Evolutionary conservation across 1,140 invertebrate genomes (phyloP).

Genomic region (Drosophila miranda): DNA sequence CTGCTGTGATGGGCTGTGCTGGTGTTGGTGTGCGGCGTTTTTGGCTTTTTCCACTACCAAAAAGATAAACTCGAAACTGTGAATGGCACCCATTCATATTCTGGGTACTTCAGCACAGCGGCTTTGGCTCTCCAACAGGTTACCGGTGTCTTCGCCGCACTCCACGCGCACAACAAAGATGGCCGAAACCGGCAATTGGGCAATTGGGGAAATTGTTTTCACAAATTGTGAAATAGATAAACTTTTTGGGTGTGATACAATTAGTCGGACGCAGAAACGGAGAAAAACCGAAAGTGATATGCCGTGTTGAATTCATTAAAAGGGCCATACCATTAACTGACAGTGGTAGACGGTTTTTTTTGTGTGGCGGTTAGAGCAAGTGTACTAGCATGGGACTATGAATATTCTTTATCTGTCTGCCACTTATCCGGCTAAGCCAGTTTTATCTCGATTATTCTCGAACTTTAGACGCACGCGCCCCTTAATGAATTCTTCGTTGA

Average conservation of each 20-base stretch:
- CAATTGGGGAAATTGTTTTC: conserved; percentile 30
- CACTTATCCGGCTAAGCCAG: conserved; percentile 30
- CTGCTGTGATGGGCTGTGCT: conserved; percentile 21
- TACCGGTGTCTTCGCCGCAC: conserved; percentile 35
- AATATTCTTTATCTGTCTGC: conserved; percentile 30
- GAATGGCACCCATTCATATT: conserved; percentile 68
- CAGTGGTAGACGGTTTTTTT: not conserved
- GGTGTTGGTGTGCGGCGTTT: conserved; percentile 21
- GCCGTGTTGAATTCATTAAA: conserved; percentile 59
- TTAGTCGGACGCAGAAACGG: conserved; percentile 20
- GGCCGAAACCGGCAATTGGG: conserved; percentile 21
- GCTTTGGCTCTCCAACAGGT: conserved; percentile 10
- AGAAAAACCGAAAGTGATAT: conserved; percentile 61
- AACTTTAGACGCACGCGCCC: conserved; percentile 19
- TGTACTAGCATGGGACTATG: not conserved
- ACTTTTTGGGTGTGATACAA: conserved; percentile 15
- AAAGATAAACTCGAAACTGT: conserved; percentile 51
- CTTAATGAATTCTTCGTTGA: conserved; percentile 18
- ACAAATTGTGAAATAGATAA: conserved; percentile 58
- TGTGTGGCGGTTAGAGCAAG: conserved; percentile 6
- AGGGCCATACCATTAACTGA: conserved; percentile 55
- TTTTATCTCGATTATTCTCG: conserved; percentile 29
- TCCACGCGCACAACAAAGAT: conserved; percentile 5
- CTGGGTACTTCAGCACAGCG: conserved; percentile 16
- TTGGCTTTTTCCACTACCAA: conserved; percentile 73